These are phyloP conservation scores for Bradysia coprophila DNA, from an alignment of 1,140 invertebrate genomes.

Conservation along the genomic window DNA sequence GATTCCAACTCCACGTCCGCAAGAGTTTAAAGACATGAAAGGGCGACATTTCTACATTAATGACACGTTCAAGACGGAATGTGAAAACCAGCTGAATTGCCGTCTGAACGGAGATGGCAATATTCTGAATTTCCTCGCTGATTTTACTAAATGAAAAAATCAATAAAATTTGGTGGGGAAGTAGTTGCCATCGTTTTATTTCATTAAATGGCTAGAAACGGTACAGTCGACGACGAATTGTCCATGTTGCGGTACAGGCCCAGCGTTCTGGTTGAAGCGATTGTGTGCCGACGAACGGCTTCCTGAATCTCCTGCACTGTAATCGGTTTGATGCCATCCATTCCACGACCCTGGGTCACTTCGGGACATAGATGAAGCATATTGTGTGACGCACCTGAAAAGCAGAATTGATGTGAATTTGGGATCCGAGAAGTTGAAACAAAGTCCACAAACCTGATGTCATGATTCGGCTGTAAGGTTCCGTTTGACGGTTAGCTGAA, in stretches of 20 bases:
- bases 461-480: conserved; percentile 19
- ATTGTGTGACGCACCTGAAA: conserved; percentile 13
- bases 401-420: not conserved
- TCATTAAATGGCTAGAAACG: conserved; percentile 21
- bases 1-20: conserved; percentile 25
- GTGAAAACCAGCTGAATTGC: too few species aligned
- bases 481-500: conserved; percentile 17
- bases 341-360: conserved; percentile 20
- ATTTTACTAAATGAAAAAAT: too few species aligned
- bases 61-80: too few species aligned
- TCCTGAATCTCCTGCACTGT: conserved; percentile 22
- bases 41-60: not conserved
- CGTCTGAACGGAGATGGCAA: too few species aligned
- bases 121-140: too few species aligned
- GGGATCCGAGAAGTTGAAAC: not conserved
- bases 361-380: conserved; percentile 23
- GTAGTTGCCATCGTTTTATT: too few species aligned
- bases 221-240: conserved; percentile 15
- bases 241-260: conserved; percentile 18
- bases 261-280: conserved; percentile 17
- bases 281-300: conserved; percentile 18
- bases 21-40: not conserved
- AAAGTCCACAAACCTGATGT: conserved; percentile 7
- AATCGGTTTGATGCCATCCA: conserved; percentile 21
- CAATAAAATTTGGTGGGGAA: too few species aligned